Evolutionary conservation across 1,140 invertebrate species (phyloP).

Genomic region (Chionoecetes opilio): DNA sequence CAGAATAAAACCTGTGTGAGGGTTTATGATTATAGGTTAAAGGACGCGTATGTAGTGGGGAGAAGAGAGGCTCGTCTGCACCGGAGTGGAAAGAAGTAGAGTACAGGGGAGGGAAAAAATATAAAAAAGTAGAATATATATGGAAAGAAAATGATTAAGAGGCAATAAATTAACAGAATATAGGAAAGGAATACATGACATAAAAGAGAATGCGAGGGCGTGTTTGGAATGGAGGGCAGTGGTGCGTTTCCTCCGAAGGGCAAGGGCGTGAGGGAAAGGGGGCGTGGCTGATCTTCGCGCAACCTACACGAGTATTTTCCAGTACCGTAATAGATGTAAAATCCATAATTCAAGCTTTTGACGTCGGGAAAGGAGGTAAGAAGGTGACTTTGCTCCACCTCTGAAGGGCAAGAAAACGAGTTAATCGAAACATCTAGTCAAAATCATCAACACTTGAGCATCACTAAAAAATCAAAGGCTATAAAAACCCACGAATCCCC

Average conservation of each 20-base stretch:
- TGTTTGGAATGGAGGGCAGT: neutral
- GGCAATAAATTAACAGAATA: neutral
- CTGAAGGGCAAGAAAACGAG: too few species aligned
- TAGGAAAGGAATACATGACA: neutral
- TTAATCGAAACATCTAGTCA: too few species aligned
- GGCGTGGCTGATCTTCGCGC: neutral
- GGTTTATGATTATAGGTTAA: neutral
- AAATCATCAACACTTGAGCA: neutral
- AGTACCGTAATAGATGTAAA: neutral
- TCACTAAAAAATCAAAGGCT: neutral
- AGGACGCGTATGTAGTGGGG: neutral
- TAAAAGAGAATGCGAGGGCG: slow-evolving; percentile 25
- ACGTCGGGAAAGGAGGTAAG: too few species aligned
- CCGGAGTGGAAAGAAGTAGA: neutral
- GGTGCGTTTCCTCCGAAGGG: neutral
- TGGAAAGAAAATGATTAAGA: neutral
- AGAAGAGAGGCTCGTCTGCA: neutral
- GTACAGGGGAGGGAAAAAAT: neutral
- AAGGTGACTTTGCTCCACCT: too few species aligned
- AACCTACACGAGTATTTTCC: neutral
- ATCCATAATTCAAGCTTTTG: too few species aligned
- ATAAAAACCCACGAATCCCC: neutral
- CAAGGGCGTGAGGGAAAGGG: neutral
- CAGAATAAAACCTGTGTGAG: neutral
- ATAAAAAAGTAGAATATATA: too few species aligned